Evolutionary conservation across 30 jellyfish, hydroid and myxozoan species (phyloP).

Genomic region (Pelagia noctiluca): DNA sequence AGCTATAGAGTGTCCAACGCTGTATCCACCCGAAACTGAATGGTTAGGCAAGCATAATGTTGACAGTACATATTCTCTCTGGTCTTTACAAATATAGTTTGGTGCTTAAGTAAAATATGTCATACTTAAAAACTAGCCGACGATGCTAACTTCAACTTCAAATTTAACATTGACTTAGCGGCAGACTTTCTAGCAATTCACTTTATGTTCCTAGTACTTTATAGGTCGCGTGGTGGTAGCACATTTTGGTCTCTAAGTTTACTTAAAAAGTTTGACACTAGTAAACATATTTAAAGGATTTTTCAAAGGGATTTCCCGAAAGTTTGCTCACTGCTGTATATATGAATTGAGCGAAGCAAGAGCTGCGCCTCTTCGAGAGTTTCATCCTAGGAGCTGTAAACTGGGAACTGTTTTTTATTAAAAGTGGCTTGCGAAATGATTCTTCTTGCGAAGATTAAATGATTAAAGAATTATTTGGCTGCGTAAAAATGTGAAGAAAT

Average conservation of each 20-base stretch:
- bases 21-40: constrained; percentile 36
- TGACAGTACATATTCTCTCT: constrained; percentile 19
- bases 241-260: constrained; percentile 54
- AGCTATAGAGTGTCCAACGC: constrained; percentile 68
- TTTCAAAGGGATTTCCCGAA: constrained; percentile 63
- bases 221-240: constrained; percentile 35
- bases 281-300: constrained; percentile 67
- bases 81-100: constrained; percentile 5
- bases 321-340: constrained; percentile 65
- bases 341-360: no score
- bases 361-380: no score
- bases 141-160: neutral
- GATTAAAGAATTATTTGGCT: no score
- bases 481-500: no score
- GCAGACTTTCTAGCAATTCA: neutral
- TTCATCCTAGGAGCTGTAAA: no score
- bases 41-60: constrained; percentile 43
- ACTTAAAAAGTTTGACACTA: constrained; percentile 72
- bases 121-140: constrained; percentile 2
- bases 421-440: no score
- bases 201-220: constrained; percentile 3
- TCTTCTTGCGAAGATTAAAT: no score
- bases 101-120: neutral
- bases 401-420: no score
- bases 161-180: constrained; percentile 43